Evolutionary conservation across 1,140 invertebrate species (phyloP).

Genomic region (Caerostris extrusa): DNA sequence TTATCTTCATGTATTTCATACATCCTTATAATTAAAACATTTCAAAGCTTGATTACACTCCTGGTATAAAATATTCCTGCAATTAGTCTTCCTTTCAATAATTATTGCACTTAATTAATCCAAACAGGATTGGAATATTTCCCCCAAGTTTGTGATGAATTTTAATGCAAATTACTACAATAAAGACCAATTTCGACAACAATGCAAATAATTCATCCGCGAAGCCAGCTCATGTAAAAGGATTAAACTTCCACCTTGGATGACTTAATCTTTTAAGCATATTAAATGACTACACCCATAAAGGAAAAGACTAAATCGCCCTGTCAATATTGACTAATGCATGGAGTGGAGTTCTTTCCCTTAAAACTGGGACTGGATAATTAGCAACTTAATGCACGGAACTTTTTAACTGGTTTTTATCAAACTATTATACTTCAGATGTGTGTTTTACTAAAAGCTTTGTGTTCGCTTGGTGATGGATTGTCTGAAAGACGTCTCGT

Average conservation of each 20-base stretch:
- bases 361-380: constrained; percentile 49
- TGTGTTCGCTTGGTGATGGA: constrained; percentile 24
- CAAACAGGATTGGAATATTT: neutral
- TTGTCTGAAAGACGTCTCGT: neutral
- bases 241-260: constrained; percentile 32
- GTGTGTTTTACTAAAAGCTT: constrained; percentile 71
- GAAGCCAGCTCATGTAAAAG: constrained; percentile 3
- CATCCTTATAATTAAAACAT: too few relatives aligned
- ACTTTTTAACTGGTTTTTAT: constrained; percentile 59
- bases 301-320: constrained; percentile 10
- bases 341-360: neutral
- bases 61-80: neutral
- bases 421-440: constrained; percentile 46
- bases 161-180: constrained; percentile 24
- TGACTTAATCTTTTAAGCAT: constrained; percentile 60
- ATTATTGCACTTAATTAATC: neutral
- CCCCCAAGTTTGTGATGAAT: neutral
- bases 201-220: neutral
- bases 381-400: constrained; percentile 48
- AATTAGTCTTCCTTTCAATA: neutral
- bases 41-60: too few relatives aligned
- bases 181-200: neutral
- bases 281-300: constrained; percentile 43
- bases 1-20: too few relatives aligned
- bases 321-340: constrained; percentile 68